phyloP scores from a whole-genome alignment of 2,888 invertebrate genomes.

The Glyphotaelius pellucidus region DNA sequence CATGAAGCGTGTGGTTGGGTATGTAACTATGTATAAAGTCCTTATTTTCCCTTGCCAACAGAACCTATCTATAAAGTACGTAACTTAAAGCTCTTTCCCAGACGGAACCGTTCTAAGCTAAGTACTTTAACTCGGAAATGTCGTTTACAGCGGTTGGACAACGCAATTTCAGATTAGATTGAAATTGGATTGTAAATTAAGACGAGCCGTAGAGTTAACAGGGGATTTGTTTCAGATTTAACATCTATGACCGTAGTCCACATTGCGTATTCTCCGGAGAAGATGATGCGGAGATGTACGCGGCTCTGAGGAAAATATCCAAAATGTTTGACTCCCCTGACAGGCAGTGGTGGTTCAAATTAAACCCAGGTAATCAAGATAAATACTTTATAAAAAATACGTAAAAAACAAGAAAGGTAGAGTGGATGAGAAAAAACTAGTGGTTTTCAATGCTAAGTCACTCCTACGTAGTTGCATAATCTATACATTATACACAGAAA shows the following conservation, averaged over 20 bases:
- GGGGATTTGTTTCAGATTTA: constrained; percentile 76
- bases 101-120: background rate
- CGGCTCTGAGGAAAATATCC: constrained; percentile 77
- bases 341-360: constrained; percentile 79
- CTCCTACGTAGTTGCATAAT: too few relatives aligned
- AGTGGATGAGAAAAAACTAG: too few relatives aligned
- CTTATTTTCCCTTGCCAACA: background rate
- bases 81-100: background rate
- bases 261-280: constrained; percentile 73
- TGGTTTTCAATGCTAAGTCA: too few relatives aligned
- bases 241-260: constrained; percentile 85
- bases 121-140: background rate
- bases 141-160: background rate
- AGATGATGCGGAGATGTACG: constrained; percentile 78
- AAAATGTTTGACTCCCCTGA: constrained; percentile 75
- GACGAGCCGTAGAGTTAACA: background rate
- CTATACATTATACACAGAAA: too few relatives aligned
- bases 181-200: background rate
- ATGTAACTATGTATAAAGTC: background rate
- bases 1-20: background rate
- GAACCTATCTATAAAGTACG: background rate
- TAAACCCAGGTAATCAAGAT: constrained; percentile 75
- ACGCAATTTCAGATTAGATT: background rate
- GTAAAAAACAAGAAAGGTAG: background rate
- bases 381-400: background rate